A percentile compares a stretch with the other conserved stretches of the same genome.
Conservation (phyloP, 92 coral and sea anemone species). For the Umimayanthus kanabou region DNA sequence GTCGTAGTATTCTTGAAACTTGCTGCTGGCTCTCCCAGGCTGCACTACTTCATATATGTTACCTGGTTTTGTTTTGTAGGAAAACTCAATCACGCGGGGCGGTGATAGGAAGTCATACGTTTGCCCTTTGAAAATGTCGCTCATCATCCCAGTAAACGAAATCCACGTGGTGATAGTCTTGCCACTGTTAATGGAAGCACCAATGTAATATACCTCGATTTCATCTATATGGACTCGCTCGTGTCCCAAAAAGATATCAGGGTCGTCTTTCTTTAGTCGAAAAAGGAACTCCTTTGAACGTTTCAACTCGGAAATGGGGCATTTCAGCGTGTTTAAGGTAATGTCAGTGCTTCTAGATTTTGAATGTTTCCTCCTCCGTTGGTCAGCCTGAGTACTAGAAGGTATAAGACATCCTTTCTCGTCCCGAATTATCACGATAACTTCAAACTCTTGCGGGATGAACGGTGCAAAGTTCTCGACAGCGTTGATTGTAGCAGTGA, state of each 20-base stretch:
- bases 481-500: conserved; percentile 55
- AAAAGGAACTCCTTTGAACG: conserved; percentile 46
- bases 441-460: conserved; percentile 56
- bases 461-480: conserved; percentile 58
- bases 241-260: conserved; percentile 40
- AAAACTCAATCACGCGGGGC: conserved; percentile 47
- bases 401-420: not conserved
- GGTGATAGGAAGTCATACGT: conserved; percentile 39
- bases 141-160: conserved; percentile 53
- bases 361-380: not conserved
- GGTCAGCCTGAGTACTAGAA: not conserved
- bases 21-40: conserved; percentile 46
- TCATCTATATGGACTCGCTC: conserved; percentile 60
- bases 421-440: conserved; percentile 23
- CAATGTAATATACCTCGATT: conserved; percentile 34
- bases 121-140: conserved; percentile 41
- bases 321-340: conserved; percentile 30
- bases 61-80: conserved; percentile 41
- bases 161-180: conserved; percentile 32
- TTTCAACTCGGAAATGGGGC: conserved; percentile 54
- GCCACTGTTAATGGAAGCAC: conserved; percentile 4
- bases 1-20: conserved; percentile 52
- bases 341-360: not conserved
- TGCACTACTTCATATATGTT: conserved; percentile 25
- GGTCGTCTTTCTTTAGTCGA: conserved; percentile 13